Base-by-base conservation (phyloP, 1,140 invertebrate genomes). In the Acromyrmex heyeri region DNA sequence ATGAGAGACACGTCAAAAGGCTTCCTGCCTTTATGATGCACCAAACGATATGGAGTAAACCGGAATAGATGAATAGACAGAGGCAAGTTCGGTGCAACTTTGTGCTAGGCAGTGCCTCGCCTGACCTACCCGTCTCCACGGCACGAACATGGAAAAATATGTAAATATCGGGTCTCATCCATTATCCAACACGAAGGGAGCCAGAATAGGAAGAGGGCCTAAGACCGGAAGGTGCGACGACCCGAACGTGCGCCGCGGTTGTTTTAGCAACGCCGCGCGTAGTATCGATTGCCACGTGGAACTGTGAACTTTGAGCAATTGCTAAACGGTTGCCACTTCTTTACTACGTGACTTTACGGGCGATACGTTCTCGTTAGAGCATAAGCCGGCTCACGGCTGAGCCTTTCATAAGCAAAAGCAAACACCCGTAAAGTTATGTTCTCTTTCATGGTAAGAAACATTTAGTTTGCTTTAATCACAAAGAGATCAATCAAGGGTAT, bases 71-170 rank as follows among this genome's bases (percentile, higher is more conserved):
- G 69, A 82, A 82, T 81, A 73, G 69, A 81, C 81, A 48, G 57
- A 72, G 24, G 70, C 44, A 70, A 64, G 14, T 61, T 34, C 70
- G 87, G 87, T 89, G 88, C 77, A 90, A 90, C 85, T 89, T 86
- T 90, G 93, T 93, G 91, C 93, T 92, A 93, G 93, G 89, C 90
- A 59, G 93, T 93, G 85, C 93, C 93, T 92, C 76, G 92, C 92
- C 88, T 89, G 83, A 91, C 88, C 89, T 90, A 92, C 90, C 91
- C 88, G 88, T 88, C 85, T 86, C 87, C 88, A 76, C 87, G 88
- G 91, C 86, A 91, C 90, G 90, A 89, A 91, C 92, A 92, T 92
- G 91, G 92, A 93, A 92, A 93, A 93, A 93, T 93, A 92, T 93
- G 91, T 91, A 92, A 93, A 93, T 93, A 92, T 92, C 92, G 88